These are phyloP conservation scores for Drosophila longiperda DNA, from an alignment of 2,888 invertebrate species.

Conservation along the genomic window DNA sequence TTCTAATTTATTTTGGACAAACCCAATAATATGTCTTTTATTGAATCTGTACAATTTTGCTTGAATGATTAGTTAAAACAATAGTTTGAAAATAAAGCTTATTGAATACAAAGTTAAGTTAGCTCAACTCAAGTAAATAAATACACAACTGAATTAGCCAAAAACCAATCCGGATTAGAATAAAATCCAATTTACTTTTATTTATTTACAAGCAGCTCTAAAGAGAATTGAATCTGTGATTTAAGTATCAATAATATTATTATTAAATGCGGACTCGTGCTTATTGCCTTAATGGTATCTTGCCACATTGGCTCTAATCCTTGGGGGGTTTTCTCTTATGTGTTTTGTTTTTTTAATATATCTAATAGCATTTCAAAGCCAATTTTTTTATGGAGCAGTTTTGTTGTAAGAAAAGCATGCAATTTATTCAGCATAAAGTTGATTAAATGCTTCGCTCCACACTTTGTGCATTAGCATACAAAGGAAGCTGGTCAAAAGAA, in stretches of 20 bases:
- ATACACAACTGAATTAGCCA: not conserved
- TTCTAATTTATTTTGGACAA: constrained; percentile 12
- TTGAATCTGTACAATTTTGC: constrained; percentile 9
- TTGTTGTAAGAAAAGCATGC: constrained; percentile 7
- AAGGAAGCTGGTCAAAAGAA: constrained; percentile 30
- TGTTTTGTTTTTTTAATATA: constrained; percentile 56
- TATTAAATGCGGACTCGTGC: not conserved
- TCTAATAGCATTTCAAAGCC: constrained; percentile 55
- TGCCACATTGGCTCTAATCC: constrained; percentile 40
- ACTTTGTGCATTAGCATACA: constrained; percentile 64
- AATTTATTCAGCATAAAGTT: constrained; percentile 69
- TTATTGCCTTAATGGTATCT: constrained; percentile 6
- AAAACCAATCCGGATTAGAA: not conserved
- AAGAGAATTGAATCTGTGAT: not conserved
- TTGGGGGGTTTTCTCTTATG: constrained; percentile 3
- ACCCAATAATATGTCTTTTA: constrained; percentile 18
- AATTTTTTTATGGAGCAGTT: constrained; percentile 4
- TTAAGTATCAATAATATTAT: not conserved
- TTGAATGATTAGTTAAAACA: not conserved
- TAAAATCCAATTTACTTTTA: not conserved
- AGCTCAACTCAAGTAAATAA: not conserved
- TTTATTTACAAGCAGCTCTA: not conserved
- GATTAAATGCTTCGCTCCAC: constrained; percentile 64
- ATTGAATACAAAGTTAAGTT: not conserved
- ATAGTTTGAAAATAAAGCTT: not conserved